Base-by-base conservation (phyloP, 2,797 vertebrate genomes). In the Argentina silus region DNA sequence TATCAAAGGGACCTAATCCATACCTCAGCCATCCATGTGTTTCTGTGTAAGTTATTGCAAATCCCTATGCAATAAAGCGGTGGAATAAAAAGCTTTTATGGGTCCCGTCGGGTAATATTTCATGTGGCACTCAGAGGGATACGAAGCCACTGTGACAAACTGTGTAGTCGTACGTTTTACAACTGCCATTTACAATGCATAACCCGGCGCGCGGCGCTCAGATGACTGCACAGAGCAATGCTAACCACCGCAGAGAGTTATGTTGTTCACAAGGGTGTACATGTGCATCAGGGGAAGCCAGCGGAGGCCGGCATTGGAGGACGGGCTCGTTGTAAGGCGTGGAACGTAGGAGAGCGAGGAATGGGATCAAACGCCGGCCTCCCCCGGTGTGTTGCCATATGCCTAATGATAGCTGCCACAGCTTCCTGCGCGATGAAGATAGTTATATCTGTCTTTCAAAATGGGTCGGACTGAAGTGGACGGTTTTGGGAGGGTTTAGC, bases 61-160 rank as follows among this genome's bases (percentile, higher is more conserved):
- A 91, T 91, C 86, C 83, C 85, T 90, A 90, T 83, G 83, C 89
- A 90, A 90, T 91, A 91, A 93, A 93, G 90, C 89, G 90, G 89
- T 84, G 85, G 87, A 90, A 92, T 93, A 91, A 91, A 91, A 91
- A 85, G 86, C 84, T 91, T 93, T 93, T 91, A 91, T 86, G 79
- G 86, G 82, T 91, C 90, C 90, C 88, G 78, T 82, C 36, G 87
- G 90, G 89, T 83, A 80, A 86, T 88, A 88, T 89, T 89, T 87
- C 76, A 78, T 84, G 67, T 79, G 78, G 81, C 78, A 86, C 87
- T 88, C 87, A 82, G 84, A 86, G 87, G 89, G 85, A 85, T 85
- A 88, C 82, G 72, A 81, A 83, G 81, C 88, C 87, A 81, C 85
- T 80, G 83, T 83, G 91, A 87, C 90, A 88, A 91, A 91, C 61